phyloP scores from a whole-genome alignment of 2,113 vertebrate species.

The Poecile atricapillus region DNA sequence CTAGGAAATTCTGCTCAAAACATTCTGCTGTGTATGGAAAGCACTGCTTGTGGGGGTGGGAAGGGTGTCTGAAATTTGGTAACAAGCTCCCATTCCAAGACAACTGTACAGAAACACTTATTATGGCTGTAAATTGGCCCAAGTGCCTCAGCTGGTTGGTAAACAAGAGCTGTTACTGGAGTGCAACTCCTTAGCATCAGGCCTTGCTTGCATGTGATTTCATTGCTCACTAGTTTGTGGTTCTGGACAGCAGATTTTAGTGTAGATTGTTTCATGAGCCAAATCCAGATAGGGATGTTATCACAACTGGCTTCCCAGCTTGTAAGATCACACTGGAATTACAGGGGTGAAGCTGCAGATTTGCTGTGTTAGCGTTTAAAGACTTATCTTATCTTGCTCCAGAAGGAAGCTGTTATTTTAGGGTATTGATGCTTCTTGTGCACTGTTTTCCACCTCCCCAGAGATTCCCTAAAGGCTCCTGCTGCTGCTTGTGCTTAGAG shows the following conservation, averaged over 20 bases:
- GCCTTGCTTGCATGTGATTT: neutral
- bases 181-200: neutral
- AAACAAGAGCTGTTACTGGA: neutral
- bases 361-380: neutral
- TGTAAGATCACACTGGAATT: neutral
- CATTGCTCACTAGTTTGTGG: neutral
- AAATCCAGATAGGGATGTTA: neutral
- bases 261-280: neutral
- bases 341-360: neutral
- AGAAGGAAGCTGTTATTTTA: conserved; percentile 41
- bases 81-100: neutral
- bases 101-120: neutral
- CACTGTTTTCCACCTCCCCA: neutral
- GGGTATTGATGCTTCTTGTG: conserved; percentile 13
- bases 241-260: neutral
- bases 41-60: neutral
- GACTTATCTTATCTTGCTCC: conserved; percentile 22
- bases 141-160: neutral
- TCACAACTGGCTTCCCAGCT: neutral
- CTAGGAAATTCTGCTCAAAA: conserved; percentile 23
- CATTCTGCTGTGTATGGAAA: neutral
- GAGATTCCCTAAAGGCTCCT: conserved; percentile 1
- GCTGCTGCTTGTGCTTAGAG: neutral
- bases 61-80: conserved; percentile 24
- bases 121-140: neutral